phyloP scores from a whole-genome alignment of 2,888 invertebrate genomes.

The Creontiades dilutus region DNA sequence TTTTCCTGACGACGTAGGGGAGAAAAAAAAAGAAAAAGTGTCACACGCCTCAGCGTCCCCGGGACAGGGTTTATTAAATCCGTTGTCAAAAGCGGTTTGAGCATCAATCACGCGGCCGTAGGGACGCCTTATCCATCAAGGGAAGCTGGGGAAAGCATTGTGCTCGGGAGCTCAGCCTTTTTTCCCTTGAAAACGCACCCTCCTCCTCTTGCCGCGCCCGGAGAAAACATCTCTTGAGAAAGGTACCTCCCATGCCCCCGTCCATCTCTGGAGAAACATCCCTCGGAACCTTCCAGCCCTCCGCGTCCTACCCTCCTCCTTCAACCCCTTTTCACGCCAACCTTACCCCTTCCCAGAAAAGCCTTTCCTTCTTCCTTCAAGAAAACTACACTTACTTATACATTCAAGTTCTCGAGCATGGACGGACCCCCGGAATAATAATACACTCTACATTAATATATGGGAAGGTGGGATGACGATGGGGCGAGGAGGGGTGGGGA shows the following conservation, averaged over 20 bases:
- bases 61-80: conserved; percentile 75
- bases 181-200: conserved; percentile 31
- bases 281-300: neutral
- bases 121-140: conserved; percentile 76
- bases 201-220: neutral
- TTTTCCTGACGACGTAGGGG: conserved; percentile 31
- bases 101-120: conserved; percentile 75
- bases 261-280: conserved; percentile 26
- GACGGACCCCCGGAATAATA: conserved; percentile 77
- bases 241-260: neutral
- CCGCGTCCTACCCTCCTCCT: neutral
- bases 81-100: conserved; percentile 74
- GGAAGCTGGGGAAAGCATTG: conserved; percentile 65
- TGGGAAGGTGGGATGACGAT: conserved; percentile 77
- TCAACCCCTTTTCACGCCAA: conserved; percentile 25
- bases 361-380: conserved; percentile 65
- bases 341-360: conserved; percentile 7
- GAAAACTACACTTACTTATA: conserved; percentile 76
- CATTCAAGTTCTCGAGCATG: conserved; percentile 76
- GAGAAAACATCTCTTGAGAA: neutral
- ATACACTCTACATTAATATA: conserved; percentile 82
- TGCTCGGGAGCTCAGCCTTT: conserved; percentile 41
- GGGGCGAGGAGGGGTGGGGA: conserved; percentile 77
- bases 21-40: conserved; percentile 55
- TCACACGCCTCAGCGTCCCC: conserved; percentile 65